phyloP scores from a whole-genome alignment of 2,113 vertebrate genomes.

The Mastomys coucha region DNA sequence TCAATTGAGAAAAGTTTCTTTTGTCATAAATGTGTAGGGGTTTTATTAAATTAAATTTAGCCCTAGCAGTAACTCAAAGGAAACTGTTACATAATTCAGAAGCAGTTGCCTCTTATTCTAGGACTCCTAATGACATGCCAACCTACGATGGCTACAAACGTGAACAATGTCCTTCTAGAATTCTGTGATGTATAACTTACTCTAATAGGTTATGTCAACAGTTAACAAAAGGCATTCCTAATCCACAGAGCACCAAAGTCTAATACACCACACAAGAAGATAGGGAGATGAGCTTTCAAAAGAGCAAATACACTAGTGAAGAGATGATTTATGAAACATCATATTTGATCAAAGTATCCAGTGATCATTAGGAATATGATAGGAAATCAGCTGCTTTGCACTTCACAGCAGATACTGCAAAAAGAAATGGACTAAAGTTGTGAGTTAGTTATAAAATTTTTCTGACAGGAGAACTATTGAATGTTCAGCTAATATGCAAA shows the following conservation, averaged over 20 bases:
- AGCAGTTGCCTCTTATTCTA: neutral
- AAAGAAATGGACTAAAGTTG: neutral
- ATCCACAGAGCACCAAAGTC: neutral
- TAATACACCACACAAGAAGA: slow-evolving; percentile 1
- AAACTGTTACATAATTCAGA: neutral
- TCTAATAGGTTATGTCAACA: slow-evolving; percentile 27
- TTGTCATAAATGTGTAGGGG: slow-evolving; percentile 3
- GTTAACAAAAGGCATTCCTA: slow-evolving; percentile 54
- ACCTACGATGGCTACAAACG: neutral
- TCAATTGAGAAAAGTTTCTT: slow-evolving; percentile 37
- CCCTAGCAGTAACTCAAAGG: neutral
- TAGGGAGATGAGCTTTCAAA: neutral
- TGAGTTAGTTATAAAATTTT: slow-evolving; percentile 3
- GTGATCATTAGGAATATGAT: slow-evolving; percentile 37
- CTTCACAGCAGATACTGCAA: slow-evolving; percentile 4
- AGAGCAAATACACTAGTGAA: slow-evolving; percentile 29
- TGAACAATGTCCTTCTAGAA: neutral
- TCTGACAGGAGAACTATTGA: slow-evolving; percentile 33
- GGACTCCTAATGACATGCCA: neutral
- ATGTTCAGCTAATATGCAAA: neutral
- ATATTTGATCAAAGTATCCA: slow-evolving; percentile 20
- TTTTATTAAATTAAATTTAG: slow-evolving; percentile 37
- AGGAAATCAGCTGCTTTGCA: neutral
- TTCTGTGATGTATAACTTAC: neutral
- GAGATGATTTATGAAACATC: slow-evolving; percentile 29